Evolutionary conservation across 2,113 vertebrate species (phyloP), one percentile per base, ranked within the genome.

Genomic region (Triplophysa rosa): DNA sequence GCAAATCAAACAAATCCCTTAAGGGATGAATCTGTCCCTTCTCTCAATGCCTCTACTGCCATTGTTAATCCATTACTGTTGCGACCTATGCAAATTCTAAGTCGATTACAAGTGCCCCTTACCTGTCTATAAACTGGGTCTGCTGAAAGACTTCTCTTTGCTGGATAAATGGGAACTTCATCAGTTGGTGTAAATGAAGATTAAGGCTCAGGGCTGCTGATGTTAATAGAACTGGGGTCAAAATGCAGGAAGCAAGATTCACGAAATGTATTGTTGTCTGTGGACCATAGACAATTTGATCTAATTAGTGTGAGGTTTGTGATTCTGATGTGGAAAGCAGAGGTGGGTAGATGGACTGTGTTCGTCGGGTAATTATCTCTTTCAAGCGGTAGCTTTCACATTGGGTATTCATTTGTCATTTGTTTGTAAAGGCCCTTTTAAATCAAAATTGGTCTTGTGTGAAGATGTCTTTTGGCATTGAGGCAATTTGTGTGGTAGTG

Each of bases 41-140:
- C 77, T n/a, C 19, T 24, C 71, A 65, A 40, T 49, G 69, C 40
- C 72, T 79, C 78, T 85, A 67, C 77, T 80, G 68, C 24, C 80
- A 83, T 80, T 66, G 85, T 83, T 81, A 84, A 85, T 88, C 86
- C 86, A 89, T 91, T 89, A 88, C 69, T 59, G 78, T 73, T 81
- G 79, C 73, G 13, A 83, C 66, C 16, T 66, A 47, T 72, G 82
- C 80, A 87, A 91, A 89, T 91, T 84, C 82, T 84, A 84, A 87
- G 91, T 88, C 87, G 87, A 90, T 91, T 88, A 85, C 87, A 87
- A 85, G 40, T 74, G 80, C 65, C 56, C 83, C 82, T 82, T 85
- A 85, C 75, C 62, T 23, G 26, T 47, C 79, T 78, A 73, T 83
- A 59, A 42, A 42, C 19, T 71, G 54, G 21, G 56, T 56, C 58